Evolutionary conservation across 2,888 invertebrate genomes (phyloP).

Genomic region (Cheilosia variabilis): DNA sequence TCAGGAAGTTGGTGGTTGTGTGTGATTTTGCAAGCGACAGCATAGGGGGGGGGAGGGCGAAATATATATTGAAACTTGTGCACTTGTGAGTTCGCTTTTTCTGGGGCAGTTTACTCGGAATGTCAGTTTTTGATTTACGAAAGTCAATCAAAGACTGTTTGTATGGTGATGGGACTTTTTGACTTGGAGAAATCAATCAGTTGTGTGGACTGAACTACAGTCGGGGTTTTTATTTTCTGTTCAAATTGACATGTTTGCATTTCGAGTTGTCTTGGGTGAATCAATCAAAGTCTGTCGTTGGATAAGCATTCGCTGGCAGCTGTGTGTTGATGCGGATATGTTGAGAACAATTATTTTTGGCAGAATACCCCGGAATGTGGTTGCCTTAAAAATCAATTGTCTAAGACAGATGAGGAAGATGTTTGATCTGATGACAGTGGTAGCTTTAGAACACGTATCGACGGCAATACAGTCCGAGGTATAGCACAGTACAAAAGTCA

Average conservation of each 20-base stretch:
- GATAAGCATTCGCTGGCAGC: conserved; percentile 10
- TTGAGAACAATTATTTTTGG: neutral
- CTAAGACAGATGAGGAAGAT: too few species aligned
- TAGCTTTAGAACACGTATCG: too few species aligned
- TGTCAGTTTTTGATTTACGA: conserved; percentile 65
- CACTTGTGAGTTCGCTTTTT: conserved; percentile 35
- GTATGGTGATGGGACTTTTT: conserved; percentile 44
- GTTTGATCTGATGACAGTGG: too few species aligned
- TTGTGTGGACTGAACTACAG: neutral
- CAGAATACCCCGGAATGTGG: neutral
- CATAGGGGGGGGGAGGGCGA: neutral
- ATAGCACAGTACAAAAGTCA: too few species aligned
- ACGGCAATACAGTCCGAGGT: too few species aligned
- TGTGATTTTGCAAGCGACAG: conserved; percentile 7
- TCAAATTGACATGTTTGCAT: conserved; percentile 59
- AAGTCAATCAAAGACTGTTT: conserved; percentile 67
- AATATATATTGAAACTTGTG: conserved; percentile 31
- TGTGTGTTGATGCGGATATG: conserved; percentile 11
- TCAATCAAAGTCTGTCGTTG: conserved; percentile 22
- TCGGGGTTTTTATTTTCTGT: neutral
- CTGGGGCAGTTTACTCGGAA: conserved; percentile 51
- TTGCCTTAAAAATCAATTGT: too few species aligned
- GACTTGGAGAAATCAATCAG: conserved; percentile 64
- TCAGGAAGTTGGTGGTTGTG: conserved; percentile 37
- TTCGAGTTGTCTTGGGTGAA: conserved; percentile 37